phyloP scores from a whole-genome alignment of 1,140 invertebrate genomes.

The Lysiphlebus fabarum region DNA sequence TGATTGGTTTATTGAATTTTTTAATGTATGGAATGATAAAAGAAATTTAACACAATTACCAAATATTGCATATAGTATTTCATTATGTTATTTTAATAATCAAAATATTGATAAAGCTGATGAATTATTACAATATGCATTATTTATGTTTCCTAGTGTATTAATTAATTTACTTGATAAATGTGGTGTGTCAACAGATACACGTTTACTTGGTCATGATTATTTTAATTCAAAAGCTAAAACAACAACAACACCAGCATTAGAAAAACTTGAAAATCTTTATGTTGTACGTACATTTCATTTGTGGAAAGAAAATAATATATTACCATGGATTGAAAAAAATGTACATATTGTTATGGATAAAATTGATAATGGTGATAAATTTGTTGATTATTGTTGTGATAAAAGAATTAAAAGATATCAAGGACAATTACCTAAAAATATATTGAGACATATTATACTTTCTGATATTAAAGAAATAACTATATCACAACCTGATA shows the following conservation, averaged over 20 bases:
- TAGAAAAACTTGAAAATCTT: conserved; percentile 69
- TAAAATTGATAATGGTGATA: conserved; percentile 62
- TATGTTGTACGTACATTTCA: conserved; percentile 72
- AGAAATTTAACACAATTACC: conserved; percentile 78
- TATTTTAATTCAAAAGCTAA: conserved; percentile 42
- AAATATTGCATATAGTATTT: conserved; percentile 83
- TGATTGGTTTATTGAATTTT: conserved; percentile 75
- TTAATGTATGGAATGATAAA: conserved; percentile 61
- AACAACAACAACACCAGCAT: conserved; percentile 54
- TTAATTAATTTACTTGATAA: conserved; percentile 73
- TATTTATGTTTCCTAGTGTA: conserved; percentile 82
- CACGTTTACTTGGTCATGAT: conserved; percentile 53
- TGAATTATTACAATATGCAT: conserved; percentile 67
- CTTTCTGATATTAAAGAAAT: conserved; percentile 77
- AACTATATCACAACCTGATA: conserved; percentile 52
- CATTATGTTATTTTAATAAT: conserved; percentile 71
- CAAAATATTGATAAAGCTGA: conserved; percentile 55
- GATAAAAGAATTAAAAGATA: conserved; percentile 63
- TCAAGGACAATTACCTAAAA: conserved; percentile 65
- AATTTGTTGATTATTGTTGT: conserved; percentile 61
- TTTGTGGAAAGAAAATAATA: conserved; percentile 75
- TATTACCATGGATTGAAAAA: conserved; percentile 75
- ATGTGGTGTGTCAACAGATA: conserved; percentile 71
- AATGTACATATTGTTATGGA: conserved; percentile 67
- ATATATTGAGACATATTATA: conserved; percentile 76